A percentile compares a stretch with the other conserved stretches of the same genome.
phyloP scores from a whole-genome alignment of 2,113 vertebrate species.

The Casuarius casuarius region DNA sequence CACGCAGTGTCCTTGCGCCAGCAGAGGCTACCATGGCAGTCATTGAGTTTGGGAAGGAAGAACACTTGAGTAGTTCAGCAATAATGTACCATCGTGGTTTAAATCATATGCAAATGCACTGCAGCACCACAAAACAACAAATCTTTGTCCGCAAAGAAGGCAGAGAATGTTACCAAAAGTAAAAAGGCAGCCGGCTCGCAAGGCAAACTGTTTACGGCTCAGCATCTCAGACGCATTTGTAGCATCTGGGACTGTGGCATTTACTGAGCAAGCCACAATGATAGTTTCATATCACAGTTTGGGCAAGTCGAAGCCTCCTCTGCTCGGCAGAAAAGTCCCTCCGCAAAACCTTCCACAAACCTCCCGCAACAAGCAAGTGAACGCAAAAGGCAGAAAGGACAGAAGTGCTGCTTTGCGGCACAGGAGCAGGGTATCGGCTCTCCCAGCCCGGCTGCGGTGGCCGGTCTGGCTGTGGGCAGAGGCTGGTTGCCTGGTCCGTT shows the following conservation, averaged over 20 bases:
- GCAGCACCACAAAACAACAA: not conserved
- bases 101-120: not conserved
- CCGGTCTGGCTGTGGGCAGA: too few species aligned
- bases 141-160: not conserved
- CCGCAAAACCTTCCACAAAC: not conserved
- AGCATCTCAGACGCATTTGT: not conserved
- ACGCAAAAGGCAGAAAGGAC: not conserved
- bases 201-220: not conserved
- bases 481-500: too few species aligned
- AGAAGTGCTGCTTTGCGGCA: too few species aligned
- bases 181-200: not conserved
- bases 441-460: too few species aligned
- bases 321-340: not conserved
- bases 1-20: not conserved
- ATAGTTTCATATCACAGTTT: not conserved
- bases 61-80: not conserved
- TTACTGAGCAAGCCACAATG: slow-evolving; percentile 12
- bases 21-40: not conserved
- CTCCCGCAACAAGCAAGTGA: not conserved
- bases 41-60: not conserved
- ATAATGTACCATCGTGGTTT: not conserved
- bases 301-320: not conserved
- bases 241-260: not conserved
- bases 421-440: not conserved
- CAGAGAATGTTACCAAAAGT: not conserved